Base-by-base conservation (phyloP, 2,113 vertebrate species). In the Dasyornis broadbenti region DNA sequence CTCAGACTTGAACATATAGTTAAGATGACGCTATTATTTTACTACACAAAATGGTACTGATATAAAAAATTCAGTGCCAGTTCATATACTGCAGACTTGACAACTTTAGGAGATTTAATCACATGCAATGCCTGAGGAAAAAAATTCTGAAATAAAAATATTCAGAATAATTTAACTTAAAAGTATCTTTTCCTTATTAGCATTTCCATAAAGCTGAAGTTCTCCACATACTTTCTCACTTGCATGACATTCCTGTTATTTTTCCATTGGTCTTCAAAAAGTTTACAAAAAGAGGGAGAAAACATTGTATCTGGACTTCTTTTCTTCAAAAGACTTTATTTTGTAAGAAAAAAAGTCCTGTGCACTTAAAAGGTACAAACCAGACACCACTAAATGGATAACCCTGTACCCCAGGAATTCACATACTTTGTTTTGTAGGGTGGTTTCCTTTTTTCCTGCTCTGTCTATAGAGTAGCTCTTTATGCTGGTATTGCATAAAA, bases 401-500 rank as follows among this genome's bases (percentile, higher is more conserved):
- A 52, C 14, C 6, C 33, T 11, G 21, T 20, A 93, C 19, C 81
- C 33, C 73, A 88, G 28, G 75, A 95, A 95, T 52, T 87, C 50
- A 75, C 39, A 75, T 3, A 27, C 20, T 91, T 45, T 9, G 7
- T 22, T 85, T 61, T 70, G 16, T 21, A 44, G 17, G 12, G 28
- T 19, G 7, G 5, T n/a, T 82, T 86, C 52, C 20, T 57, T 82
- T 64, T 56, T 6, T 10, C 39, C 79, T 92, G 69, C 68, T 66
- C 96, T 90, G 92, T 82, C 90, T 66, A 56, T 22, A 79, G 5
- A 94, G 84, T 73, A 95, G 80, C 86, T 95, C 92, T 96, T 94
- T 81, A 95, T 93, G 97, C 96, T 93, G 82, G 77, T 97, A 98
- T 94, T 97, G 94, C 97, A 98, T 96, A 97, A 98, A 98, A 98